Evolutionary conservation across 2,797 vertebrate species (phyloP).

Genomic region (Distichodus sexfasciatus): DNA sequence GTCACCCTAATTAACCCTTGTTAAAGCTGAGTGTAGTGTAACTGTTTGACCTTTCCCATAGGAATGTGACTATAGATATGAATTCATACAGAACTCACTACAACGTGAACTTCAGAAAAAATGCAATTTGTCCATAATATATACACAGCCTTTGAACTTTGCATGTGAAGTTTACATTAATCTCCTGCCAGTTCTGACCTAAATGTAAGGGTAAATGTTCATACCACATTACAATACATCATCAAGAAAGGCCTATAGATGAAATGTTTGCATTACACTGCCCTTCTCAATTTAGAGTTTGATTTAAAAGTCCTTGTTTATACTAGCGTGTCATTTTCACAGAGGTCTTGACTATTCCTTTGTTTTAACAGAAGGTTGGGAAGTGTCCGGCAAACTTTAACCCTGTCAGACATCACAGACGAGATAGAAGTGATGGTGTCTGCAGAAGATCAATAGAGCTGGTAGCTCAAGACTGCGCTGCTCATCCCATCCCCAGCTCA

Average conservation of each 20-base stretch:
- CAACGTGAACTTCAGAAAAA: neutral
- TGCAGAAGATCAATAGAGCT: slow-evolving; percentile 41
- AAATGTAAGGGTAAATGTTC: neutral
- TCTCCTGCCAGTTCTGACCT: neutral
- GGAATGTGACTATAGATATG: neutral
- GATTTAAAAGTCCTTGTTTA: no score
- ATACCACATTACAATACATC: neutral
- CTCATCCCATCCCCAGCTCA: slow-evolving; percentile 47
- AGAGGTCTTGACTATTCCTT: neutral
- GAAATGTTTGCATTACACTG: neutral
- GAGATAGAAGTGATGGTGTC: slow-evolving; percentile 52
- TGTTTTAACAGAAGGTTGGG: slow-evolving; percentile 1
- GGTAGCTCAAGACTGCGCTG: slow-evolving; percentile 51
- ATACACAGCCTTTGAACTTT: neutral
- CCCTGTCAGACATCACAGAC: slow-evolving; percentile 25
- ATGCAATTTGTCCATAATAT: neutral
- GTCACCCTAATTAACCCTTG: slow-evolving; percentile 6
- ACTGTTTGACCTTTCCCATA: neutral
- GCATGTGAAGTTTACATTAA: slow-evolving; percentile 2
- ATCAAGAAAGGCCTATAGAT: neutral
- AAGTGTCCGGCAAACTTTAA: slow-evolving; percentile 18
- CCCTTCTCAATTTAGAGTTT: neutral
- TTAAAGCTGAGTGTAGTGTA: neutral
- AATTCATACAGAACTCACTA: neutral
- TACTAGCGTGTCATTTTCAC: no score